These are phyloP conservation scores for Gasteruption jaculator DNA, from an alignment of 2,888 invertebrate genomes.

Conservation along the genomic window DNA sequence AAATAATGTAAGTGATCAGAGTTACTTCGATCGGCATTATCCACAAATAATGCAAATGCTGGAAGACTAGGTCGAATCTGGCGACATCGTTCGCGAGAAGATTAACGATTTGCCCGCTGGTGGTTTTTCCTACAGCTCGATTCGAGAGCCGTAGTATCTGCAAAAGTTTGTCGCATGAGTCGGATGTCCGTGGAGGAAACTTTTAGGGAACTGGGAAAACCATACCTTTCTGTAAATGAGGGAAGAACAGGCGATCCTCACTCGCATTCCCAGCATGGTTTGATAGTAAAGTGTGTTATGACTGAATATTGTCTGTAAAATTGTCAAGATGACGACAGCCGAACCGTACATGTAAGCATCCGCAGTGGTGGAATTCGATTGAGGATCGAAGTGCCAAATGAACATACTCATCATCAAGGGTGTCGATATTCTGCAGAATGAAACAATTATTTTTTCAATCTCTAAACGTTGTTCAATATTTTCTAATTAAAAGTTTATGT, in stretches of 20 bases:
- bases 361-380: constrained; percentile 51
- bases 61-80: constrained; percentile 69
- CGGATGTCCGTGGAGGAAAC: not conserved
- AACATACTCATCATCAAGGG: constrained; percentile 61
- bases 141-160: constrained; percentile 52
- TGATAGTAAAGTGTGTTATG: constrained; percentile 62
- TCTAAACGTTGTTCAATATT: not conserved
- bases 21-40: constrained; percentile 72
- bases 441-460: constrained; percentile 5
- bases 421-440: constrained; percentile 58
- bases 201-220: too few species aligned
- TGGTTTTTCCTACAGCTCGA: constrained; percentile 35
- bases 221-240: constrained; percentile 78
- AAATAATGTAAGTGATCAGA: constrained; percentile 61
- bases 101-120: constrained; percentile 76
- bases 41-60: constrained; percentile 74
- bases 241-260: constrained; percentile 73
- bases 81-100: constrained; percentile 82
- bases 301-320: constrained; percentile 59
- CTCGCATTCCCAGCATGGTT: constrained; percentile 70
- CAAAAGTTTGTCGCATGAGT: too few species aligned
- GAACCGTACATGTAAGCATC: constrained; percentile 67
- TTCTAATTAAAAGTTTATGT: constrained; percentile 5
- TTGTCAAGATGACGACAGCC: constrained; percentile 58
- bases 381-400: constrained; percentile 61